Base-by-base conservation (phyloP, 2,888 invertebrate genomes). In the Drosophila anomalata region DNA sequence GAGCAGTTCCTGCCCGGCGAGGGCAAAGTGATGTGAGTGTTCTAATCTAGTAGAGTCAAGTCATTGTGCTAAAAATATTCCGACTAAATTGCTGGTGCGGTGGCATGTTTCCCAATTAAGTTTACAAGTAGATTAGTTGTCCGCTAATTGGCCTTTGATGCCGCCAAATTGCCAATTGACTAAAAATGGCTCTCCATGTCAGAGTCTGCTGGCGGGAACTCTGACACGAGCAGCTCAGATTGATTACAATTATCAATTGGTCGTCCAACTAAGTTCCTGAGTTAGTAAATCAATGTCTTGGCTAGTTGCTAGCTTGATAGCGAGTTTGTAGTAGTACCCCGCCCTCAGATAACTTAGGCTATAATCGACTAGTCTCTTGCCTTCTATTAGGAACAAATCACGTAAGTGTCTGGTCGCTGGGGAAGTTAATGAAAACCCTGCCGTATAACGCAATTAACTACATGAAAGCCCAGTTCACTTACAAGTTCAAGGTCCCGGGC, bases 1-100 rank as follows among this genome's bases (percentile, higher is more conserved):
- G 96, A 96, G 83, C 96, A 95, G n/a, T 96, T 96, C 89, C 92
- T 96, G 75, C 95, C 96, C 47, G 88, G 87, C 53, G 93, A 95
- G 87, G 95, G 95, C 62, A 67, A 78, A 44, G 89, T 87, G 65
- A 90, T 88, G 90, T 91, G 71, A 90, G 90, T 90, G 0, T 20
- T 57, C 1, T 9, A 26, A 12, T 42, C 41, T 41, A 20, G n/a
- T 42, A 17, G 41, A 8, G 57, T 57, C n/a, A 17, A 44, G 41
- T 71, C 42, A 41, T 5, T n/a, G 48, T n/a, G 33, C 62, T 50
- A 63, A 61, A 67, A 73, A 57, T 60, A 66, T 44, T n/a, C 39
- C 59, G 44, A 44, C 41, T 41, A 68, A 62, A 62, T 65, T 62
- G 57, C 51, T 46, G 36, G 47, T 53, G 47, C 41, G 46, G 42